Conservation (phyloP, 2,113 vertebrate species). For the Centrocercus urophasianus region DNA sequence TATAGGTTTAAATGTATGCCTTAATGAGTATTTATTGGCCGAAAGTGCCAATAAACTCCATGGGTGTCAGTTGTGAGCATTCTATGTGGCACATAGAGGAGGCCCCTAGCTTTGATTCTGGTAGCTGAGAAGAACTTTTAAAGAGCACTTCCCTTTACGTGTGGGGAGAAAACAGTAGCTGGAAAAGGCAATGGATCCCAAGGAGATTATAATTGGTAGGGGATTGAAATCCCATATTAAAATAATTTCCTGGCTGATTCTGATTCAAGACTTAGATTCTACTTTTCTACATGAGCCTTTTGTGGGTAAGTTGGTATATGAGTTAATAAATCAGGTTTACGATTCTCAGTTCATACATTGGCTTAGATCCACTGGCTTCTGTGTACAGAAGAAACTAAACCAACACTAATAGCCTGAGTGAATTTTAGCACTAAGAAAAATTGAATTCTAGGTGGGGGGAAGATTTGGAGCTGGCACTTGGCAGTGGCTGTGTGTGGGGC, state of each 20-base stretch:
- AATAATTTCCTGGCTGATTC: constrained; percentile 49
- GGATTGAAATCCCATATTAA: constrained; percentile 55
- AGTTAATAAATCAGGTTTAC: constrained; percentile 60
- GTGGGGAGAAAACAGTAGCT: constrained; percentile 1
- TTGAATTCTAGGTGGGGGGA: neutral
- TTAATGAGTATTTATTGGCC: neutral
- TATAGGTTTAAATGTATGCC: neutral
- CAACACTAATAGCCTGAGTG: neutral
- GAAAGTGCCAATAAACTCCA: neutral
- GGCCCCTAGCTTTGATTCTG: neutral
- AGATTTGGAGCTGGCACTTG: neutral
- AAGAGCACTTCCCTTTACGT: neutral
- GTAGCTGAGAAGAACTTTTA: neutral
- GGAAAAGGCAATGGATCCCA: constrained; percentile 34
- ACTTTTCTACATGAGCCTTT: constrained; percentile 12
- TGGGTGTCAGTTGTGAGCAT: neutral
- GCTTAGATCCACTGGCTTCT: neutral
- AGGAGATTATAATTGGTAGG: constrained; percentile 46
- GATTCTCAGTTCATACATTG: constrained; percentile 45
- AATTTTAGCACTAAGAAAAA: neutral
- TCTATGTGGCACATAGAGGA: fast-evolving
- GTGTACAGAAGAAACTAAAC: constrained; percentile 27
- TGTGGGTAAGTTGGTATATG: neutral
- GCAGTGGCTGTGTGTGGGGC: neutral
- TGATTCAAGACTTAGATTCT: neutral